These are phyloP conservation scores for Baccha elongata DNA, from an alignment of 2,888 invertebrate species.

Conservation along the genomic window DNA sequence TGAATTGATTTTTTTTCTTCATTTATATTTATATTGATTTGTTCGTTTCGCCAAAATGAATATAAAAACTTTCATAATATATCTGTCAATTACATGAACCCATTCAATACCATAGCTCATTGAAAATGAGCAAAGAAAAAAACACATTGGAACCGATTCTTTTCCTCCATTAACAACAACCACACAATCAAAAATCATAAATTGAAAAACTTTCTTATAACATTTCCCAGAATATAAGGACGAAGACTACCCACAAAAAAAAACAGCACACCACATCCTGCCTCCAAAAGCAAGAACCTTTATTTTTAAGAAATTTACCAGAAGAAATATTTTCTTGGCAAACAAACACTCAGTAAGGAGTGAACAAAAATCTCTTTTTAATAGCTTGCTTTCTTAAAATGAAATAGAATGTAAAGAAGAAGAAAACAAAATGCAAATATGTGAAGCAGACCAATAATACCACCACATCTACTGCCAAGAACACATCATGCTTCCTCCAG, in stretches of 20 bases:
- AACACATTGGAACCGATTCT: neutral
- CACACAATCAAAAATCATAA: constrained; percentile 35
- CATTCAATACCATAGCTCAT: constrained; percentile 41
- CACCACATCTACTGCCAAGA: constrained; percentile 15
- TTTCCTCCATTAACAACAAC: neutral
- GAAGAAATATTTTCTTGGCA: constrained; percentile 57
- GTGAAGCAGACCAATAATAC: constrained; percentile 51
- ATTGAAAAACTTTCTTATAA: constrained; percentile 67
- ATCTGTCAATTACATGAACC: constrained; percentile 43
- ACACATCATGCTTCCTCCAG: constrained; percentile 8
- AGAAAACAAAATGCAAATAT: constrained; percentile 47
- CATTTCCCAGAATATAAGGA: constrained; percentile 11
- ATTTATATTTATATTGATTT: constrained; percentile 12
- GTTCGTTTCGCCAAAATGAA: neutral
- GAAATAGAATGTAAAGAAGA: constrained; percentile 25
- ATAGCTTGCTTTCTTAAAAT: constrained; percentile 54
- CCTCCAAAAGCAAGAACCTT: constrained; percentile 33
- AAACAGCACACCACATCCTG: neutral
- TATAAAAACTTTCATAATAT: neutral
- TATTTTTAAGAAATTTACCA: constrained; percentile 26
- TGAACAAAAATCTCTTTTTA: constrained; percentile 68
- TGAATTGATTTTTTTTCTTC: too few species aligned
- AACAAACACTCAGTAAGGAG: constrained; percentile 59
- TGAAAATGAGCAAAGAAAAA: neutral
- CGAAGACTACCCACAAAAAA: constrained; percentile 15